phyloP scores from a whole-genome alignment of 2,113 vertebrate genomes.

The Dasyornis broadbenti region DNA sequence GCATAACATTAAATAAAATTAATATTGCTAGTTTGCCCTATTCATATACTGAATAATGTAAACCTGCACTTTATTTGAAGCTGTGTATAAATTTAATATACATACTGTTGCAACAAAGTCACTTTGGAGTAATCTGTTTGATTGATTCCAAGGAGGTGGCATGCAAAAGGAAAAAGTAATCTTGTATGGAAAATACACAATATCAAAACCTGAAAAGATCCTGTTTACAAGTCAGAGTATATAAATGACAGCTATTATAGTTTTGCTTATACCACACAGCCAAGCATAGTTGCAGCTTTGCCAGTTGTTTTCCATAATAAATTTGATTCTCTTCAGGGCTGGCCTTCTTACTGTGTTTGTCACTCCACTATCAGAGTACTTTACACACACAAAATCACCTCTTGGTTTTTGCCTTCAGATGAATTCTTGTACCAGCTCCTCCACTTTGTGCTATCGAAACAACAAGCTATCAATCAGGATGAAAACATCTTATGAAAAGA shows the following conservation, averaged over 20 bases:
- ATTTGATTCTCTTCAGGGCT: not conserved
- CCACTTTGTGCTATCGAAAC: not conserved
- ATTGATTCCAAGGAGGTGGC: not conserved
- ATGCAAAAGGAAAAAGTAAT: not conserved
- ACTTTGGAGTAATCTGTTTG: slow-evolving; percentile 15
- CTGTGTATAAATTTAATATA: slow-evolving; percentile 4
- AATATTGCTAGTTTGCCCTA: not conserved
- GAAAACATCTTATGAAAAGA: not conserved
- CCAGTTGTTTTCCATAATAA: not conserved
- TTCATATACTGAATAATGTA: not conserved
- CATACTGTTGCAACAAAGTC: slow-evolving; percentile 10
- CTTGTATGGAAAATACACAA: not conserved
- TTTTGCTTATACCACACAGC: not conserved
- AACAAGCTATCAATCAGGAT: not conserved
- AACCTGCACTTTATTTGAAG: not conserved
- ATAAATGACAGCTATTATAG: not conserved
- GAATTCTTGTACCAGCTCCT: not conserved
- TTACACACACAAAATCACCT: not conserved
- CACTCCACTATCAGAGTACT: not conserved
- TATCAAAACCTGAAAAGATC: not conserved
- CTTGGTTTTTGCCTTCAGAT: not conserved
- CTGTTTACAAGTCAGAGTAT: not conserved
- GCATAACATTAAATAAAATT: not conserved
- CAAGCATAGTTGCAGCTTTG: not conserved
- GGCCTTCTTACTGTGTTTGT: not conserved